Percentiles rank a stretch among this genome's conserved stretches.
phyloP scores from a whole-genome alignment of 2,797 vertebrate genomes.

The Mormyrus hasselquistii region DNA sequence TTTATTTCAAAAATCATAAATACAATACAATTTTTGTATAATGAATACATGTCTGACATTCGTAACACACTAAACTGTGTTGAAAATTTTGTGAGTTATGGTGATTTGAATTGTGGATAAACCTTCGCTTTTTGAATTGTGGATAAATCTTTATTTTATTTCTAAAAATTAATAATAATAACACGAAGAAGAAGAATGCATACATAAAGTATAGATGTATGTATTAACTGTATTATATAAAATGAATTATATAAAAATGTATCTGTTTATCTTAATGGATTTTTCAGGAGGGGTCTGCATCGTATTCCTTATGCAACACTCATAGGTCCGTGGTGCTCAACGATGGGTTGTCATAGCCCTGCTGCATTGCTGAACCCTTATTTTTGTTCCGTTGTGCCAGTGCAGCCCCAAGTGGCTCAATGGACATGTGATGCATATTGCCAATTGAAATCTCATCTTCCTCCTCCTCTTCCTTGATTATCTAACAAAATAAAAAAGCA shows the following conservation, averaged over 20 bases:
- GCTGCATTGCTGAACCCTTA: background rate
- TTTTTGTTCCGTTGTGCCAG: slow-evolving; percentile 51
- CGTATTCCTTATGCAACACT: slow-evolving; percentile 16
- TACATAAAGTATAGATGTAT: no score
- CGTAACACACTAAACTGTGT: background rate
- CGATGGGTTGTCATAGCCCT: slow-evolving; percentile 49
- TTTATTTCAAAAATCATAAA: background rate
- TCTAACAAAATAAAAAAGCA: slow-evolving; percentile 19
- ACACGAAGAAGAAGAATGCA: no score
- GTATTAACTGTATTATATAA: no score
- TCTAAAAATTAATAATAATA: no score
- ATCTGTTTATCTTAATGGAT: no score
- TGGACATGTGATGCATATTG: slow-evolving; percentile 19
- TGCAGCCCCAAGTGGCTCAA: slow-evolving; percentile 65
- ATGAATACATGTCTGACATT: background rate
- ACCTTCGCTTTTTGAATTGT: background rate
- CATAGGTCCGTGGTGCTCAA: slow-evolving; percentile 76
- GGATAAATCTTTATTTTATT: no score
- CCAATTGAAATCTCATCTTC: background rate
- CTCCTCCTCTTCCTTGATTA: slow-evolving; percentile 49
- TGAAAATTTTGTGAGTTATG: background rate
- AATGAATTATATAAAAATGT: no score
- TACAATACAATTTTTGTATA: background rate
- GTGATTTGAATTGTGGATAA: background rate
- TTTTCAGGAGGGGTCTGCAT: background rate